These are phyloP conservation scores for Oophaga pumilio DNA, from an alignment of 2,113 vertebrate species.

Conservation along the genomic window DNA sequence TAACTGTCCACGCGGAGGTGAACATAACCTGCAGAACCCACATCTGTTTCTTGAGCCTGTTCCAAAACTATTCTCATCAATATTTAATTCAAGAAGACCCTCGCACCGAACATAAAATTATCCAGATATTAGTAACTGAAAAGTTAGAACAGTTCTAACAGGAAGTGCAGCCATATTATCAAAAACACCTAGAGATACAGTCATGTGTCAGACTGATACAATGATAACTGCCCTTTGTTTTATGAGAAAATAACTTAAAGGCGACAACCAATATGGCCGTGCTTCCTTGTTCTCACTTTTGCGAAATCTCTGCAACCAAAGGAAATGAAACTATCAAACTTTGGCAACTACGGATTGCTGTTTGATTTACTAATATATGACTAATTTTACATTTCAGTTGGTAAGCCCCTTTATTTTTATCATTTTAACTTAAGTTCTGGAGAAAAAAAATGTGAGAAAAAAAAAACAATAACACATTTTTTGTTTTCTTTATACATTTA, in stretches of 20 bases:
- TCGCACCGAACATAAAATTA: neutral
- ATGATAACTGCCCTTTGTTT: neutral
- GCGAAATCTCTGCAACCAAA: neutral
- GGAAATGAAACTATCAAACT: neutral
- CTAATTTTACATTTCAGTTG: neutral
- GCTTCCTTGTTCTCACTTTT: neutral
- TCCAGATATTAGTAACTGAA: neutral
- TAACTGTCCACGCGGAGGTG: neutral
- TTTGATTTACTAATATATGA: neutral
- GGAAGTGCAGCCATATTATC: neutral
- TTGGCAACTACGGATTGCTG: neutral
- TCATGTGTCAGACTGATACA: neutral
- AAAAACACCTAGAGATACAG: neutral
- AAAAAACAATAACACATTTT: neutral
- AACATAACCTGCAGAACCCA: neutral
- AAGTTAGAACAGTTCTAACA: neutral
- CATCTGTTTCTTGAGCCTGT: neutral
- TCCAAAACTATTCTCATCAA: neutral
- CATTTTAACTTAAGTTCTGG: neutral
- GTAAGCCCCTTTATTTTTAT: neutral
- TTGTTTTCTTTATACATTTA: slow-evolving; percentile 20
- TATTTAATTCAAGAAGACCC: neutral
- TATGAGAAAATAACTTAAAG: neutral
- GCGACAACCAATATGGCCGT: neutral
- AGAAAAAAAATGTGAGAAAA: neutral